A percentile compares a stretch with the other conserved stretches of the same genome.
These are phyloP conservation scores for Neostethus bicornis DNA, from an alignment of 2,797 vertebrate genomes.

Conservation along the genomic window DNA sequence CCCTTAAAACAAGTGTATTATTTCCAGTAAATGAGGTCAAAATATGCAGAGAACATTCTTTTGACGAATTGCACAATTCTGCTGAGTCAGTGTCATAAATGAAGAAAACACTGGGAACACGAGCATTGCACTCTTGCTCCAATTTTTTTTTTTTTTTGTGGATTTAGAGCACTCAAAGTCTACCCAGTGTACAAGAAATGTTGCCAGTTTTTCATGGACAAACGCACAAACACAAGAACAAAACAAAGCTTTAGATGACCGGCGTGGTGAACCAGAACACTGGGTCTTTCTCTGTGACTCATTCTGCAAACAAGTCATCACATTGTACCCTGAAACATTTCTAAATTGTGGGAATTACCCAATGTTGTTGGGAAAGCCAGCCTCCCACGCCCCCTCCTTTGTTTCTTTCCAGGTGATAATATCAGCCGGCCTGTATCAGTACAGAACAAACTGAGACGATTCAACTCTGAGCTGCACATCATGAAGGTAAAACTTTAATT, in stretches of 20 bases:
- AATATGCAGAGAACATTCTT: slow-evolving; percentile 5
- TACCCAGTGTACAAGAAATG: slow-evolving; percentile 9
- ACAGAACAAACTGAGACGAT: slow-evolving; percentile 14
- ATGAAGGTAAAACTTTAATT: slow-evolving; percentile 75
- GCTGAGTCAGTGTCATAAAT: slow-evolving; percentile 8
- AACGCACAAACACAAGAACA: background rate
- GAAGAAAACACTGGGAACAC: slow-evolving; percentile 48
- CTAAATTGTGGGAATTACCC: slow-evolving; percentile 55
- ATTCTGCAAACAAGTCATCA: background rate
- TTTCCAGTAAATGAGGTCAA: background rate
- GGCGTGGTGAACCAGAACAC: slow-evolving; percentile 8
- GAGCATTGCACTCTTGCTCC: slow-evolving; percentile 25
- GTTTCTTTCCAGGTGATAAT: slow-evolving; percentile 25
- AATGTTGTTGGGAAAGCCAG: slow-evolving; percentile 46
- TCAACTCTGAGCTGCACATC: slow-evolving; percentile 23
- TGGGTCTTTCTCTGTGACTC: slow-evolving; percentile 6
- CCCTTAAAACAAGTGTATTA: background rate
- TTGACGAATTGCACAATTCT: slow-evolving; percentile 32
- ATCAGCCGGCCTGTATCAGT: slow-evolving; percentile 15
- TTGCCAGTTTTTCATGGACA: background rate
- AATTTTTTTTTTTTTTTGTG: background rate
- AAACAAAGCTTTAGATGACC: background rate
- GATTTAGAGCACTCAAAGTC: slow-evolving; percentile 2
- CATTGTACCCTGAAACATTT: slow-evolving; percentile 18
- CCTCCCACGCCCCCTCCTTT: background rate